A percentile compares a stretch with the other conserved stretches of the same genome.
Conservation (phyloP, 2,113 vertebrate species). For the Ciconia boyciana region DNA sequence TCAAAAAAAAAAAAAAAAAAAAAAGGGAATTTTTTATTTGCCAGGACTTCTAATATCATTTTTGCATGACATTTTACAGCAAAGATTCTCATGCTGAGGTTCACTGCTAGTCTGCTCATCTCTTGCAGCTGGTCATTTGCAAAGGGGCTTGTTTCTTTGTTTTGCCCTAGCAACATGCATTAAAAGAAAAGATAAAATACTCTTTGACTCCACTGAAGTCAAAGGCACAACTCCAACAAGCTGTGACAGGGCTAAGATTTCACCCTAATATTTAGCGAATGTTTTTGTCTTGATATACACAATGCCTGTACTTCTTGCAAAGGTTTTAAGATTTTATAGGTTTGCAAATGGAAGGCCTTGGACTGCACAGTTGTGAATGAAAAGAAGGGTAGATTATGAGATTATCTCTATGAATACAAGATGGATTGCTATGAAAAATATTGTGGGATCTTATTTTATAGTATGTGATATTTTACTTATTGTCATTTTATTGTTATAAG, state of each 20-base stretch:
- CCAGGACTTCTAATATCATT: background rate
- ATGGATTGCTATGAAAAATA: background rate
- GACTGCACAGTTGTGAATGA: background rate
- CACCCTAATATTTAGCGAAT: background rate
- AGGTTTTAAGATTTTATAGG: background rate
- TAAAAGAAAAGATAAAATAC: background rate
- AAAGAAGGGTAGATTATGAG: background rate
- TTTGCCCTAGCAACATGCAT: background rate
- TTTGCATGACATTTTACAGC: background rate
- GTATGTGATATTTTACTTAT: background rate
- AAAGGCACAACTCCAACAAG: background rate
- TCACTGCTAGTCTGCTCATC: background rate
- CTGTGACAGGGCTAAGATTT: background rate
- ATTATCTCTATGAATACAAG: background rate
- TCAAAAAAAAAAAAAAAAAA: background rate
- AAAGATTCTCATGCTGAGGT: background rate
- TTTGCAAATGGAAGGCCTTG: background rate
- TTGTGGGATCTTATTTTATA: background rate
- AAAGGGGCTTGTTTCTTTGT: background rate
- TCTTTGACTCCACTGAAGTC: background rate
- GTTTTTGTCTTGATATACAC: background rate
- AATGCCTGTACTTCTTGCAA: background rate
- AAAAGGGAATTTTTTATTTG: background rate
- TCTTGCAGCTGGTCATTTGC: background rate
- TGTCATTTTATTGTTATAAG: background rate